These are phyloP conservation scores for Pararge aegeria DNA, from an alignment of 1,140 invertebrate species.

Conservation along the genomic window DNA sequence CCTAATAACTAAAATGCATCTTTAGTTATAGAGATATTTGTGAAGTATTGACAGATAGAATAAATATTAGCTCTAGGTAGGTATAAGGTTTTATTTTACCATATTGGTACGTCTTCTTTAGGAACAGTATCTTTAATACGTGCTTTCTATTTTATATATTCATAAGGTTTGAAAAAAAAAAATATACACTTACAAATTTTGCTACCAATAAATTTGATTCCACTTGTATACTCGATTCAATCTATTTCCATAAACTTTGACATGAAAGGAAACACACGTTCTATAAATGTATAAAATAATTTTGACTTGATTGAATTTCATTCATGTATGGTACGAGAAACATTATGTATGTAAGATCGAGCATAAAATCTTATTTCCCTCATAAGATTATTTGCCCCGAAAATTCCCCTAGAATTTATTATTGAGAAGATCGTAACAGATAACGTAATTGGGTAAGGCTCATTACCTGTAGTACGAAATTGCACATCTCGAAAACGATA, in stretches of 20 bases:
- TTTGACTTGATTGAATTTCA: background rate
- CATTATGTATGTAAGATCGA: background rate
- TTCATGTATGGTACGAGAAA: background rate
- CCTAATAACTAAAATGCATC: too few species aligned
- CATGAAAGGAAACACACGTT: background rate
- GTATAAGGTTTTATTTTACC: too few species aligned
- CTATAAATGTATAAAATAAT: background rate
- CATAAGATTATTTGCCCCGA: constrained; percentile 22
- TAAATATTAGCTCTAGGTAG: too few species aligned
- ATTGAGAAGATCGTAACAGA: constrained; percentile 16
- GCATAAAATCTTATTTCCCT: constrained; percentile 7
- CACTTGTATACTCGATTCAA: background rate
- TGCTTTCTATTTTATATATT: too few species aligned
- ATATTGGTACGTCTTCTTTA: too few species aligned
- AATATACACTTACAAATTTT: too few species aligned
- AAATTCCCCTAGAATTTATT: constrained; percentile 22
- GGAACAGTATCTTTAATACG: too few species aligned
- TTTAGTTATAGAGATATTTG: too few species aligned
- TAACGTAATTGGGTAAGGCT: constrained; percentile 19
- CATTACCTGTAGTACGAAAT: constrained; percentile 9
- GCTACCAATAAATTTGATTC: too few species aligned
- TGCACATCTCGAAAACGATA: too few species aligned
- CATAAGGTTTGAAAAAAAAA: too few species aligned
- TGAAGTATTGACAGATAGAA: too few species aligned
- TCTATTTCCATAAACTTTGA: background rate